Evolutionary conservation across 1,140 invertebrate species (phyloP), one percentile per base, ranked within the genome.

Genomic region (Arion vulgaris): DNA sequence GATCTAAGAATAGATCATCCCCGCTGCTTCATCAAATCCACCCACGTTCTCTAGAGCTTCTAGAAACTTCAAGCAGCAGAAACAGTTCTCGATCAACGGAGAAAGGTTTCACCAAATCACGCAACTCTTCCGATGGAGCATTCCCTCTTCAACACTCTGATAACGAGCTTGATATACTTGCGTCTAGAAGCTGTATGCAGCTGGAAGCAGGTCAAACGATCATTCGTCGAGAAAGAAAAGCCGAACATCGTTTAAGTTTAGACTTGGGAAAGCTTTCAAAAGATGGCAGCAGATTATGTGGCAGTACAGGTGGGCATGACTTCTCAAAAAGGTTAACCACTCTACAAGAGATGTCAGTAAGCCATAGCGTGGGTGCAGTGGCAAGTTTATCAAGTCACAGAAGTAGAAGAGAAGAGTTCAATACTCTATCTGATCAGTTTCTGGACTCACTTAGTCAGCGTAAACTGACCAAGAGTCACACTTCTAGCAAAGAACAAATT

Each of bases 201-300:
- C 76, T 78, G 76, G 76, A 78, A 36, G 17, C 39, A 5, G 76
- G 76, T 7, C 23, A 78, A n/a, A 36, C 2, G 2, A 17, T 78
- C 5, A 26, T 39, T 17, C 32, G 28, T 2, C 34, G 57, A 0
- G 34, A 78, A 39, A 2, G 41, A 39, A 39, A 32, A n/a, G 2
- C 36, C 1, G 71, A 73, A 32, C 49, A 78, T 28, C 51, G 76
- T 38, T 66, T 78, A 17, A 78, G 76, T 45, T 49, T 78, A 23
- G 76, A 78, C 39, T 32, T 78, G 7, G 36, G 36, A 7, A 62
- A 78, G 45, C 36, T 66, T 23, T 1, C 19, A 11, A 5, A 7
- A 15, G 36, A 78, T 4, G 19, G 49, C 75, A 9, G 34, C 5
- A 38, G 36, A 23, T 39, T 19, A 4, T 15, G 4, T 57, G 15